Evolutionary conservation across 2,888 invertebrate species (phyloP).

Genomic region (Agrilus cyanescens): DNA sequence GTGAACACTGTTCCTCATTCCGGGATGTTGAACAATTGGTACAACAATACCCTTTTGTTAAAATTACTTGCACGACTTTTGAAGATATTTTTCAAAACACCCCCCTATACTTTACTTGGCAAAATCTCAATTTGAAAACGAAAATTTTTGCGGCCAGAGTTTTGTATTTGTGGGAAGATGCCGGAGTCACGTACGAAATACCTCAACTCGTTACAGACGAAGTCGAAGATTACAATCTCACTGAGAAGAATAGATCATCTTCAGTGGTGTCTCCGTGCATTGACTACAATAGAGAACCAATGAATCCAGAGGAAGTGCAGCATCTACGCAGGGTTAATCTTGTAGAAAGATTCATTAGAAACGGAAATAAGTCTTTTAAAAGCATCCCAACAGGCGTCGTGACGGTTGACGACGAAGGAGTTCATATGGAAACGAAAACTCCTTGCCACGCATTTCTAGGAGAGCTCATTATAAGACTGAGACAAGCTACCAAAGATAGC

Average conservation of each 20-base stretch:
- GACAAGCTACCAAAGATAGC: slow-evolving; percentile 17
- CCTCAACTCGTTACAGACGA: slow-evolving; percentile 6
- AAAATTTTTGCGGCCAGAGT: slow-evolving; percentile 41
- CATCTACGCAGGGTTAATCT: background rate
- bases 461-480: slow-evolving; percentile 27
- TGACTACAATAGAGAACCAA: background rate
- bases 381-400: slow-evolving; percentile 25
- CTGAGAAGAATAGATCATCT: too few species aligned
- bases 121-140: slow-evolving; percentile 33
- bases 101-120: slow-evolving; percentile 41
- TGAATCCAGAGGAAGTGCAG: too few species aligned
- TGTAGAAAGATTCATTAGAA: slow-evolving; percentile 12
- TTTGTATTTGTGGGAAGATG: slow-evolving; percentile 43
- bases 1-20: background rate
- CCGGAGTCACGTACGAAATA: slow-evolving; percentile 37
- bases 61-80: slow-evolving; percentile 32
- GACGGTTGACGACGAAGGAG: slow-evolving; percentile 30
- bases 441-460: slow-evolving; percentile 36
- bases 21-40: slow-evolving; percentile 24
- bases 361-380: slow-evolving; percentile 20
- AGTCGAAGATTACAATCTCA: background rate
- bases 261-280: too few species aligned
- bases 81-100: slow-evolving; percentile 39
- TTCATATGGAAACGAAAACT: slow-evolving; percentile 33
- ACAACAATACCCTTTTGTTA: slow-evolving; percentile 34